phyloP scores from a whole-genome alignment of 2,113 vertebrate genomes.

The Actinemys pallida region DNA sequence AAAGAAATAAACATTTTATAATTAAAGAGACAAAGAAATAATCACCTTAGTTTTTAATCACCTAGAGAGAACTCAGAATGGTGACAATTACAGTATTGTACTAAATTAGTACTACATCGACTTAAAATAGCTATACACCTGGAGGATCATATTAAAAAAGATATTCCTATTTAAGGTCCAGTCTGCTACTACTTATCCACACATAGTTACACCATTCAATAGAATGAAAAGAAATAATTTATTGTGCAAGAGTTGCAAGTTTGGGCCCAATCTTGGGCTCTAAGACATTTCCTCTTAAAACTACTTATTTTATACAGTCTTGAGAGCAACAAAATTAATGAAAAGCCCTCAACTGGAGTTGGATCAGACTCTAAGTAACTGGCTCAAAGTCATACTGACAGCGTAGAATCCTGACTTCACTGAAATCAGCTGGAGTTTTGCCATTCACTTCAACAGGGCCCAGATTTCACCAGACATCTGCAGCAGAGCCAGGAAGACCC shows the following conservation, averaged over 20 bases:
- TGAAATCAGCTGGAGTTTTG: not conserved
- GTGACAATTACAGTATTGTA: not conserved
- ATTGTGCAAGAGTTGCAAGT: not conserved
- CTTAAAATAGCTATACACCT: not conserved
- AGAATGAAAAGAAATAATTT: not conserved
- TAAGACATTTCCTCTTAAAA: fast-evolving
- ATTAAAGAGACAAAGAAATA: not conserved
- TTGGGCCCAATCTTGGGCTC: not conserved
- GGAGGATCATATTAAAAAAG: not conserved
- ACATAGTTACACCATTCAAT: fast-evolving
- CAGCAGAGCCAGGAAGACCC: not conserved
- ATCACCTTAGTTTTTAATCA: not conserved
- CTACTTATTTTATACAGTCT: not conserved
- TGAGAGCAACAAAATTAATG: not conserved
- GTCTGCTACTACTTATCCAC: not conserved
- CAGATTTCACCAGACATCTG: not conserved
- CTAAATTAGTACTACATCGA: not conserved
- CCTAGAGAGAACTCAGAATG: not conserved
- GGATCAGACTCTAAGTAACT: not conserved
- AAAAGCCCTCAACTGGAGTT: not conserved
- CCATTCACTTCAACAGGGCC: not conserved
- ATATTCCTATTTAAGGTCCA: not conserved
- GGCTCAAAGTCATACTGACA: not conserved
- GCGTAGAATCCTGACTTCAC: not conserved
- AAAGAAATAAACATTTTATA: not conserved